Evolutionary conservation across 64 coral and sea anemone genomes (phyloP).

Genomic region (Actinia tenebrosa): DNA sequence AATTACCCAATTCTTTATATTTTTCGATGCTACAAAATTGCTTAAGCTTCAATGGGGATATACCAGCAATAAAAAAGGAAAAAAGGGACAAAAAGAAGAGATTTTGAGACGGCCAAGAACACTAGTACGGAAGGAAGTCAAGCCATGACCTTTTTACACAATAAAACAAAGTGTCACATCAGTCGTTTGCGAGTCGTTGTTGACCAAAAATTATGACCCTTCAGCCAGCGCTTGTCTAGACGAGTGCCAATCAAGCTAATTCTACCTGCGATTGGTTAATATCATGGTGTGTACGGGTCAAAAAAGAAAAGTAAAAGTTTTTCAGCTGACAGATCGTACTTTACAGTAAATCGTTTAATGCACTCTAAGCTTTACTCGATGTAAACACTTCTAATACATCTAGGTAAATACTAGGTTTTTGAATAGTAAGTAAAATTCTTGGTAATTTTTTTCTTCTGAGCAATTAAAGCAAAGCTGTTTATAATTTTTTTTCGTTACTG

Average conservation of each 20-base stretch:
- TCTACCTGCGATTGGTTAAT: neutral
- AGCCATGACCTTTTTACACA: neutral
- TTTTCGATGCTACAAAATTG: neutral
- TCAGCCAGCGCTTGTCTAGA: slow-evolving; percentile 1
- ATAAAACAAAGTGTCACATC: neutral
- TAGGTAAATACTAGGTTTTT: too few relatives aligned
- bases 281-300: neutral
- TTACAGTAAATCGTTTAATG: neutral
- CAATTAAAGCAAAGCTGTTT: too few relatives aligned
- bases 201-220: neutral
- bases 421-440: too few relatives aligned
- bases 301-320: neutral
- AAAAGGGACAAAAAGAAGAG: neutral
- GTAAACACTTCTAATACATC: too few relatives aligned
- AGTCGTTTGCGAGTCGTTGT: neutral
- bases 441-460: too few relatives aligned
- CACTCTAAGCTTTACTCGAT: neutral
- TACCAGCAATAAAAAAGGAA: neutral
- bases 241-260: neutral
- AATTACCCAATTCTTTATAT: neutral
- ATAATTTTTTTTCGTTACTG: too few relatives aligned
- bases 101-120: neutral
- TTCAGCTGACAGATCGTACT: neutral
- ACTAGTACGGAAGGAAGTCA: neutral
- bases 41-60: neutral